These are phyloP conservation scores for Mesocricetus auratus DNA, from an alignment of 2,113 vertebrate species.

Conservation along the genomic window DNA sequence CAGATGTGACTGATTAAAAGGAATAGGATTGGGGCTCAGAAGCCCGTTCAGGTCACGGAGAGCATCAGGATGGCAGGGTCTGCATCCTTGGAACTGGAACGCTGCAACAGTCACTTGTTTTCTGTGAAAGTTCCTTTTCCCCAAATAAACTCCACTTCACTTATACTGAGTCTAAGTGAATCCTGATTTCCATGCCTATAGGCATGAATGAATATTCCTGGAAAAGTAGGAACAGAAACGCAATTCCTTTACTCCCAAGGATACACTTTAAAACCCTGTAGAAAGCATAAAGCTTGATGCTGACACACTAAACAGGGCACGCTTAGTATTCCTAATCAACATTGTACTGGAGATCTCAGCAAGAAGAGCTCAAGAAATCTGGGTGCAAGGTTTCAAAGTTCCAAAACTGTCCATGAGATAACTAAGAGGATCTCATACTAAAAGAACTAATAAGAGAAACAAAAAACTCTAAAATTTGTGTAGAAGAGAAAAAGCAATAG, in stretches of 20 bases:
- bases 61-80: too few relatives aligned
- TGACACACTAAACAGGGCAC: background rate
- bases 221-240: background rate
- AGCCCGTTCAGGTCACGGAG: too few relatives aligned
- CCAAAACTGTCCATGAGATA: background rate
- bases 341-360: background rate
- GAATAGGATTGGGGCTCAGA: too few relatives aligned
- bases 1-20: too few relatives aligned
- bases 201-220: background rate
- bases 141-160: too few relatives aligned
- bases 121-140: too few relatives aligned
- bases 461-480: slow-evolving; percentile 28
- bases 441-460: background rate
- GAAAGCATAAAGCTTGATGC: background rate
- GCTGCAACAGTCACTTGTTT: too few relatives aligned
- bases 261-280: background rate
- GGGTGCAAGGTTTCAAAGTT: background rate
- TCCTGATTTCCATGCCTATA: too few relatives aligned
- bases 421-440: background rate
- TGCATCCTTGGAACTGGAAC: too few relatives aligned
- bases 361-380: background rate
- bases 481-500: background rate
- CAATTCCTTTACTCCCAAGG: background rate
- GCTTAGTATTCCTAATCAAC: background rate
- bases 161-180: too few relatives aligned